phyloP scores from a whole-genome alignment of 2,113 vertebrate species.

The Coracopsis vasa region DNA sequence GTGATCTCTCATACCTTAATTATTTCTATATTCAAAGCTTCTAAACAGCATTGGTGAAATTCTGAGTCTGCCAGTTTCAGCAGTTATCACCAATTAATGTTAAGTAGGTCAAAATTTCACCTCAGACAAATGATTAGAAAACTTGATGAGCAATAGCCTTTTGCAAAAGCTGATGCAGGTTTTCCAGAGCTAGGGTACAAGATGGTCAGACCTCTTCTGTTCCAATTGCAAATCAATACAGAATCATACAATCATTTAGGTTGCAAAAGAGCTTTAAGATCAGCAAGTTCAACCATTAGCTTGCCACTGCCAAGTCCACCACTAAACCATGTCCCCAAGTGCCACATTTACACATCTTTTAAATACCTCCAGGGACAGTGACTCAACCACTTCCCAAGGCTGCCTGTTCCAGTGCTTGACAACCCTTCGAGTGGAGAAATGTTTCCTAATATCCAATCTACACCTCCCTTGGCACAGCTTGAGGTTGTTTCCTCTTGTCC shows the following conservation, averaged over 20 bases:
- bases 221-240: neutral
- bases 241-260: neutral
- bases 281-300: neutral
- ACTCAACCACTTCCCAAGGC: neutral
- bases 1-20: neutral
- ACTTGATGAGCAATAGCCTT: neutral
- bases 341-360: neutral
- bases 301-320: neutral
- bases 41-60: neutral
- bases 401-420: neutral
- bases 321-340: neutral
- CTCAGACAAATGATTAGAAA: neutral
- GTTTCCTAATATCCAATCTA: neutral
- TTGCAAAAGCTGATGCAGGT: neutral
- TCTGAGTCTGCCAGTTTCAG: neutral
- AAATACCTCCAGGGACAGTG: fast-evolving
- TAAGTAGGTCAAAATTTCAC: slow-evolving; percentile 1
- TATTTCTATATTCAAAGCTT: neutral
- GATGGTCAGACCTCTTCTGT: neutral
- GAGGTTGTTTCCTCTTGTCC: neutral
- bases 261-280: neutral
- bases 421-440: neutral
- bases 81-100: neutral
- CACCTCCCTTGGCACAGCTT: neutral
- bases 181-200: neutral